Conservation (phyloP, 2,888 invertebrate genomes). For the Eupithecia dodoneata region DNA sequence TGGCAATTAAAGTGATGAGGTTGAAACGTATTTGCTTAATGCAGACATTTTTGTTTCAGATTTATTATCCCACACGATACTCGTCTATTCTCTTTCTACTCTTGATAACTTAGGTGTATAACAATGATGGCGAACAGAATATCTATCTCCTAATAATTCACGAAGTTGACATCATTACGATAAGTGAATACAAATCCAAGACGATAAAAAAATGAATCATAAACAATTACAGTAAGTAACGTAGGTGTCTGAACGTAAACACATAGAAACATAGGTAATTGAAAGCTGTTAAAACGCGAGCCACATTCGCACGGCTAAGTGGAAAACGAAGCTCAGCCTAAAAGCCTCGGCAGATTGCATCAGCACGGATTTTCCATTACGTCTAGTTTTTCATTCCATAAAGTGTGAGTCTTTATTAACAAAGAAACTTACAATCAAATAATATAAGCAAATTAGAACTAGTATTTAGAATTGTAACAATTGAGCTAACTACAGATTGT, state of each 20-base stretch:
- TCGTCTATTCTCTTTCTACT: neutral
- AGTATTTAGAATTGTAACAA: no score
- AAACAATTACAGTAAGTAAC: neutral
- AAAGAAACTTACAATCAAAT: no score
- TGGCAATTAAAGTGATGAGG: neutral
- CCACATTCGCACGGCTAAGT: constrained; percentile 65
- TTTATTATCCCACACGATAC: neutral
- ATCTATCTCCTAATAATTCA: neutral
- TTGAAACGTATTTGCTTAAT: neutral
- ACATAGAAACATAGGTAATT: neutral
- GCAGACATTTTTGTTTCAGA: neutral
- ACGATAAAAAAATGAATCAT: neutral
- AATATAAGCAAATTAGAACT: no score
- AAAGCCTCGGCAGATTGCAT: constrained; percentile 80
- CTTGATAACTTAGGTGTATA: neutral
- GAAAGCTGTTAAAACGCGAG: constrained; percentile 36
- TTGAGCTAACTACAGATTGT: no score
- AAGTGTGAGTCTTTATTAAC: neutral
- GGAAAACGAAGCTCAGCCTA: constrained; percentile 76
- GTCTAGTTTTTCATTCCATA: constrained; percentile 60
- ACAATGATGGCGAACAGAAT: neutral
- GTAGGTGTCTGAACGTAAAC: neutral
- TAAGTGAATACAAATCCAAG: neutral
- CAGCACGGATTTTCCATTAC: constrained; percentile 81
- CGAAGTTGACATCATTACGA: neutral